Conservation (phyloP, 2,797 vertebrate genomes). For the Threskiornis aethiopicus region DNA sequence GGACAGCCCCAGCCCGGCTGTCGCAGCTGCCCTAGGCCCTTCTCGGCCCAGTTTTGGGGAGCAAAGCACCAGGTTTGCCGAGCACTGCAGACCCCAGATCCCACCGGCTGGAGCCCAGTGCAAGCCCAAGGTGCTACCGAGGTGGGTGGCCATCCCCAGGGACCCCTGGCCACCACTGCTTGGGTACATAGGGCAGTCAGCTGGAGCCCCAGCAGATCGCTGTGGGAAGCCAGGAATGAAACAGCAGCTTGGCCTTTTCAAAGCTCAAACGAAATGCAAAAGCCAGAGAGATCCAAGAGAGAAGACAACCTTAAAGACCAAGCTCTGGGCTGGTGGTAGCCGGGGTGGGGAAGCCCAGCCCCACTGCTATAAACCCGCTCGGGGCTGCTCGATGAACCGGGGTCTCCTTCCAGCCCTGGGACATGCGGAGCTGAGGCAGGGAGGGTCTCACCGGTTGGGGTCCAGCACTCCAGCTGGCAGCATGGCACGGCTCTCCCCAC, state of each 20-base stretch:
- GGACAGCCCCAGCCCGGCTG: neutral
- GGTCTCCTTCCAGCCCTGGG: neutral
- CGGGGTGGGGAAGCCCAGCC: fast-evolving
- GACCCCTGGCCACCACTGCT: neutral
- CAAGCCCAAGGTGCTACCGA: neutral
- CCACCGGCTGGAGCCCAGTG: neutral
- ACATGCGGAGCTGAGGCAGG: fast-evolving
- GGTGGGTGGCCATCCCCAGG: neutral
- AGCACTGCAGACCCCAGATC: neutral
- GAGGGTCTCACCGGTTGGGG: neutral
- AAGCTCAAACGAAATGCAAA: neutral
- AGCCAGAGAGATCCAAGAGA: neutral
- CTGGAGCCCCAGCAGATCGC: neutral
- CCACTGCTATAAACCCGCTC: fast-evolving
- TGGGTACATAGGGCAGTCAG: fast-evolving
- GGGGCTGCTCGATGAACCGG: fast-evolving
- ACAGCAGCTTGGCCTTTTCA: neutral
- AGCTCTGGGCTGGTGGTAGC: neutral
- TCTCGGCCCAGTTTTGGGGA: neutral
- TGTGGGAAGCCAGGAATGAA: neutral
- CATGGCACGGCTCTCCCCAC: neutral
- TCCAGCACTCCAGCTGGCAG: neutral
- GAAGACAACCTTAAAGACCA: neutral
- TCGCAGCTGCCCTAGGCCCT: neutral
- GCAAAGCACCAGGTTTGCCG: neutral